Evolutionary conservation across 2,113 vertebrate genomes (phyloP).

Genomic region (Mustela nigripes): DNA sequence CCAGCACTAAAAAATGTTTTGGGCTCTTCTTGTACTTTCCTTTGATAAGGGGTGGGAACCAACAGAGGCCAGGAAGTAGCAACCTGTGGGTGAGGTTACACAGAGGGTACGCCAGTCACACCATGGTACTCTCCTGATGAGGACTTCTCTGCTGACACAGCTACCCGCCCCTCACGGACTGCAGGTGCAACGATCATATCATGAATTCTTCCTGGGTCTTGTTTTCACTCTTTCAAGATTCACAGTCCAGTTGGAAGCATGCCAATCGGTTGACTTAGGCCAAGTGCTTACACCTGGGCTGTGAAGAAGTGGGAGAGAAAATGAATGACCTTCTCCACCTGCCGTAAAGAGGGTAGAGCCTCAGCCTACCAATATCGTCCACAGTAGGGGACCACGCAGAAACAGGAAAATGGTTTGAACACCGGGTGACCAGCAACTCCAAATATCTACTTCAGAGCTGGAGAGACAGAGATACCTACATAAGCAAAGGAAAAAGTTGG

Average conservation of each 20-base stretch:
- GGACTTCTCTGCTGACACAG: neutral
- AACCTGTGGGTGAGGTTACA: neutral
- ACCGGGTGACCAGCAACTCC: neutral
- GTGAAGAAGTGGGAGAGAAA: neutral
- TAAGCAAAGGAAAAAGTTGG: neutral
- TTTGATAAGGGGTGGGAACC: neutral
- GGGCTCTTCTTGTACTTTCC: neutral
- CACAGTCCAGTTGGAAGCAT: conserved; percentile 61
- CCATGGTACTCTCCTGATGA: neutral
- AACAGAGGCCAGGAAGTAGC: neutral
- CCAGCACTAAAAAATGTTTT: neutral
- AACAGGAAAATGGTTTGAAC: neutral
- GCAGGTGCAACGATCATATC: neutral
- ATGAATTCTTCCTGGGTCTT: neutral
- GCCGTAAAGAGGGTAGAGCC: neutral
- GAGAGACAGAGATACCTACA: neutral
- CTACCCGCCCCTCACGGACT: neutral
- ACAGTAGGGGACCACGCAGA: neutral
- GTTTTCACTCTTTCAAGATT: neutral
- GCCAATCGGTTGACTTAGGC: neutral
- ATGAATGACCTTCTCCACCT: neutral
- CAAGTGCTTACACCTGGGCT: neutral
- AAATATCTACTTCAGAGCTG: neutral
- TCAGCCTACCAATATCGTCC: neutral
- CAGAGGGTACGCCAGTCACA: neutral